A percentile compares a stretch with the other conserved stretches of the same genome.
Evolutionary conservation across 1,140 invertebrate species (phyloP).

Genomic region (Zaprionus inermis): DNA sequence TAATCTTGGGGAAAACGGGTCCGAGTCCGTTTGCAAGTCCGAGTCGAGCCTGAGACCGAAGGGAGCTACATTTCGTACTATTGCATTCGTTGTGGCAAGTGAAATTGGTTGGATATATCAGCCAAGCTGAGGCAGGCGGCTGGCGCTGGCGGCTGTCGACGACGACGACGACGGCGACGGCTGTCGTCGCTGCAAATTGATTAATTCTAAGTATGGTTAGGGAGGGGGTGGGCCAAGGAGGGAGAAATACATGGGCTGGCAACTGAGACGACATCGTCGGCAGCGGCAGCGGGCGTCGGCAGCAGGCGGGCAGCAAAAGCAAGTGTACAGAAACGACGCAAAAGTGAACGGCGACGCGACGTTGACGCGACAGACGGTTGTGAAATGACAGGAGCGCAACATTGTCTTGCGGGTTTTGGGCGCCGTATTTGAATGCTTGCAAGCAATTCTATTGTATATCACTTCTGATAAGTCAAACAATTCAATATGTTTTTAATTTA

Average conservation of each 20-base stretch:
- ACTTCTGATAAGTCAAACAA: neutral
- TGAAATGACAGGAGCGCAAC: constrained; percentile 60
- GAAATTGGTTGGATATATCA: constrained; percentile 45
- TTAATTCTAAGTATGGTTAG: constrained; percentile 37
- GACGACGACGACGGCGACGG: neutral
- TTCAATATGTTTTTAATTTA: neutral
- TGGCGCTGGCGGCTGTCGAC: constrained; percentile 2
- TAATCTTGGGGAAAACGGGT: constrained; percentile 48
- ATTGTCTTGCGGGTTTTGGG: neutral
- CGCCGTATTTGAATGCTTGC: neutral
- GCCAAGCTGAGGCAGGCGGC: constrained; percentile 2
- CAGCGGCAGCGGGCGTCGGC: constrained; percentile 45
- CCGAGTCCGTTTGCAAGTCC: constrained; percentile 2
- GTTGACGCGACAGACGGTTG: constrained; percentile 66
- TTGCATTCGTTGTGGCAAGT: constrained; percentile 30
- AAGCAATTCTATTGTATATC: neutral
- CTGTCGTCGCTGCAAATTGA: constrained; percentile 46
- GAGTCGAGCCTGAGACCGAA: constrained; percentile 9
- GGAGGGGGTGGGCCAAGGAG: neutral
- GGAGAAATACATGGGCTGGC: constrained; percentile 39
- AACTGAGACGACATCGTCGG: constrained; percentile 51
- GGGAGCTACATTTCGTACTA: constrained; percentile 21
- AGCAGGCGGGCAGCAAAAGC: constrained; percentile 54
- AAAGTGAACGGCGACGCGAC: constrained; percentile 73
- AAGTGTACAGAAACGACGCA: constrained; percentile 74